Conservation (phyloP, 30 jellyfish, hydroid and myxozoan genomes). For the Sanderia malayensis region DNA sequence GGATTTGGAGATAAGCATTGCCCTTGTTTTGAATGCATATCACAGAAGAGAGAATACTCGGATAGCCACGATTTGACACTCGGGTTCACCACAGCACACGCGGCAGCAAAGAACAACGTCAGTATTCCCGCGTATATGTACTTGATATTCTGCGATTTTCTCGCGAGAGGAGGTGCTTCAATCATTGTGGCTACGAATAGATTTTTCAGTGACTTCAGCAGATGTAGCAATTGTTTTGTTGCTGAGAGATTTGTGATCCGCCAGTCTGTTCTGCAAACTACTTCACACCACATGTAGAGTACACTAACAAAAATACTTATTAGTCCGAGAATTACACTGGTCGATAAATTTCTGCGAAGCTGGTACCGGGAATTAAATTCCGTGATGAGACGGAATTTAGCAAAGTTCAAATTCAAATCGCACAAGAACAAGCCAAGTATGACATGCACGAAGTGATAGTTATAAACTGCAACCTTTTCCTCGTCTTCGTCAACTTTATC, state of each 20-base stretch:
- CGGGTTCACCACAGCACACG: slow-evolving; percentile 27
- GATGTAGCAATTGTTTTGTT: neutral
- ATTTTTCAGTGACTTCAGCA: neutral
- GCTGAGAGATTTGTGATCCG: slow-evolving; percentile 15
- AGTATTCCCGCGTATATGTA: slow-evolving; percentile 44
- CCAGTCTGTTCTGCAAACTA: slow-evolving; percentile 3
- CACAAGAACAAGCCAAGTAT: neutral
- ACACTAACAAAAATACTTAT: neutral
- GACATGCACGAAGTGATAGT: neutral
- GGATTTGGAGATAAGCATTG: slow-evolving; percentile 72
- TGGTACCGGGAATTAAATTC: neutral
- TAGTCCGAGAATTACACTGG: neutral
- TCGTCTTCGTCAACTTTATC: neutral
- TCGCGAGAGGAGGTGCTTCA: slow-evolving; percentile 24
- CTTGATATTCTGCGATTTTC: slow-evolving; percentile 1
- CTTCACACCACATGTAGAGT: neutral
- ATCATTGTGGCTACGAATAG: slow-evolving; percentile 12
- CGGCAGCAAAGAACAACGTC: neutral
- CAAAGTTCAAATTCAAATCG: neutral
- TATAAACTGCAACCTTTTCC: neutral
- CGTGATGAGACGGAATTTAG: neutral
- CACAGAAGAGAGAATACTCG: slow-evolving; percentile 53
- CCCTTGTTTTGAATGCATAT: slow-evolving; percentile 29
- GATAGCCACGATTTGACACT: slow-evolving; percentile 30
- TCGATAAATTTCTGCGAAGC: neutral